These are phyloP conservation scores for Lydus trimaculatus DNA, from an alignment of 2,888 invertebrate species.

Conservation along the genomic window DNA sequence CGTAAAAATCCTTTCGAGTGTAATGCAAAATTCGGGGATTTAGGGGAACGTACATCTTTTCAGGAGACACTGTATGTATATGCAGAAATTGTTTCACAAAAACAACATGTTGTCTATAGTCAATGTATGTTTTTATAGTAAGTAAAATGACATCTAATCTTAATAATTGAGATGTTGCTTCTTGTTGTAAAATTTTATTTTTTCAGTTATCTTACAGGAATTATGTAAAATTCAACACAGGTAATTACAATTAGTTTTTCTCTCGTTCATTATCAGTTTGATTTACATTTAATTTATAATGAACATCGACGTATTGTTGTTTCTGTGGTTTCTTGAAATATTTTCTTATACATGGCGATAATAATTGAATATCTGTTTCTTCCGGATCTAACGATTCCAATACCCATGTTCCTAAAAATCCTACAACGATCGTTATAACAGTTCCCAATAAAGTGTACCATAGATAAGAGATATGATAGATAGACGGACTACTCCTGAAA, in stretches of 20 bases:
- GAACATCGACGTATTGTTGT: constrained; percentile 45
- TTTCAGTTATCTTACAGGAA: too few relatives aligned
- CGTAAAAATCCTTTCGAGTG: too few relatives aligned
- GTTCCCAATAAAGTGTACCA: constrained; percentile 74
- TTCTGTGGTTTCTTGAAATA: neutral
- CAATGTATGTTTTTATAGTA: too few relatives aligned
- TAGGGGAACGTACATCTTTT: too few relatives aligned
- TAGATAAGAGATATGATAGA: constrained; percentile 76
- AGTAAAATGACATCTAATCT: too few relatives aligned
- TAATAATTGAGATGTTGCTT: too few relatives aligned
- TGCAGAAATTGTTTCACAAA: too few relatives aligned
- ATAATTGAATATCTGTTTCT: constrained; percentile 63
- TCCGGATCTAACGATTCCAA: constrained; percentile 63
- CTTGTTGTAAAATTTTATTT: too few relatives aligned
- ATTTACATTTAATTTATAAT: constrained; percentile 65
- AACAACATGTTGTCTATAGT: too few relatives aligned
- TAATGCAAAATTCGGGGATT: too few relatives aligned
- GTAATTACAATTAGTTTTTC: constrained; percentile 51
- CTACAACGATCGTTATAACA: constrained; percentile 65
- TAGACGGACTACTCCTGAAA: constrained; percentile 58
- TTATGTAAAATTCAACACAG: too few relatives aligned
- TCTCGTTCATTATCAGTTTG: constrained; percentile 52
- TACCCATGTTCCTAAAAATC: constrained; percentile 65
- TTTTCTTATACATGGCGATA: constrained; percentile 59
- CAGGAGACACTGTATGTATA: too few relatives aligned